Conservation (phyloP, 2,113 vertebrate genomes). For the Sylvietta virens region DNA sequence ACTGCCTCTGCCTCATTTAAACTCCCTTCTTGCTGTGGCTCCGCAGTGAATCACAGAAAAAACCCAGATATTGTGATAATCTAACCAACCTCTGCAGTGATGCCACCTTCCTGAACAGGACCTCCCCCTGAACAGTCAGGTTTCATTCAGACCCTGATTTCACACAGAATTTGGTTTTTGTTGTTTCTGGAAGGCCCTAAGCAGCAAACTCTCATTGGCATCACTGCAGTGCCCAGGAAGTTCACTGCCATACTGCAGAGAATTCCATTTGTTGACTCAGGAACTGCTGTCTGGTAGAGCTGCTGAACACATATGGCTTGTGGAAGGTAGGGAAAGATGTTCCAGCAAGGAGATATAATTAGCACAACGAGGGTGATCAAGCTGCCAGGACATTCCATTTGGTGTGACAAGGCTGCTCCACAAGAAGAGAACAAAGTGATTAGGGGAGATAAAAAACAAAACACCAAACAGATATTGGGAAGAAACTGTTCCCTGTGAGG, state of each 20-base stretch:
- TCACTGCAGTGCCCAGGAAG: neutral
- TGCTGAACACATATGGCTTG: neutral
- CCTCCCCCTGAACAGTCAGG: neutral
- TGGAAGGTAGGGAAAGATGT: neutral
- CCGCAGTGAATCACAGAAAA: neutral
- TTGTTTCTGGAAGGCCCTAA: neutral
- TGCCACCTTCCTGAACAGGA: neutral
- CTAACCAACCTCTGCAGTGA: fast-evolving
- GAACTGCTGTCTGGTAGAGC: neutral
- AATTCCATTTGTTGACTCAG: neutral
- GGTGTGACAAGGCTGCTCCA: neutral
- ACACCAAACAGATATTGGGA: neutral
- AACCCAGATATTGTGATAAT: fast-evolving
- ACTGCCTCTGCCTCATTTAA: neutral
- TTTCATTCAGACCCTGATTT: neutral
- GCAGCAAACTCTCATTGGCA: neutral
- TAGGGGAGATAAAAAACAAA: neutral
- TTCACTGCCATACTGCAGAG: neutral
- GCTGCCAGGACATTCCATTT: neutral
- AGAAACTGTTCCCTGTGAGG: fast-evolving
- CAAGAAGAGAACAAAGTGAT: neutral
- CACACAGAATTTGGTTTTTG: neutral
- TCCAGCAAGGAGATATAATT: neutral
- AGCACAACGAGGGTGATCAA: neutral
- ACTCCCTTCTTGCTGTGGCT: neutral